Percentiles rank a stretch among this genome's conserved stretches.
Conservation (phyloP, 2,797 vertebrate genomes). For the Phalanger gymnotis region DNA sequence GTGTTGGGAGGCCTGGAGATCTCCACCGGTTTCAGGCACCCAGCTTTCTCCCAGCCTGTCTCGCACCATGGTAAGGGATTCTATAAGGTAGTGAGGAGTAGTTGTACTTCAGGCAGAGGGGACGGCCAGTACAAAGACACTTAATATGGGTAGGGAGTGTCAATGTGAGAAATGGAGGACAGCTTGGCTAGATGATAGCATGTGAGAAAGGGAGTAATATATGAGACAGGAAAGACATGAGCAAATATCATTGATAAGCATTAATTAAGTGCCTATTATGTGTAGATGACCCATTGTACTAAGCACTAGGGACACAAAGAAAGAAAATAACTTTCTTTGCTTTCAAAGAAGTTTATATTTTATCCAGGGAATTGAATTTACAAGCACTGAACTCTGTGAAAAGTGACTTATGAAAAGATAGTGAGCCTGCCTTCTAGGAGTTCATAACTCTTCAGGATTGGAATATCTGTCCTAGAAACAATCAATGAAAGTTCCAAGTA, state of each 20-base stretch:
- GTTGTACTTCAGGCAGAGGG: neutral
- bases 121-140: neutral
- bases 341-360: neutral
- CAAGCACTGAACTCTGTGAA: neutral
- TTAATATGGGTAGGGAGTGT: neutral
- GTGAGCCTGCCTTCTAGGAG: neutral
- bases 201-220: neutral
- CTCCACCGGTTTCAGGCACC: no score
- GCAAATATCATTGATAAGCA: neutral
- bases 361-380: neutral
- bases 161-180: neutral
- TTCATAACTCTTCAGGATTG: neutral
- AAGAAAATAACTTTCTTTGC: neutral
- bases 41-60: no score
- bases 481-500: neutral
- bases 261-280: neutral
- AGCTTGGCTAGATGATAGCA: neutral
- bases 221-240: neutral
- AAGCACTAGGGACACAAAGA: neutral
- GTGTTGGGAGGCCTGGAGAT: no score
- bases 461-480: neutral
- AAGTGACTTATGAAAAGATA: neutral
- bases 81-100: neutral
- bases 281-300: neutral
- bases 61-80: neutral